These are phyloP conservation scores for Cyprinodon variegatus DNA, from an alignment of 2,113 vertebrate species.

Conservation along the genomic window DNA sequence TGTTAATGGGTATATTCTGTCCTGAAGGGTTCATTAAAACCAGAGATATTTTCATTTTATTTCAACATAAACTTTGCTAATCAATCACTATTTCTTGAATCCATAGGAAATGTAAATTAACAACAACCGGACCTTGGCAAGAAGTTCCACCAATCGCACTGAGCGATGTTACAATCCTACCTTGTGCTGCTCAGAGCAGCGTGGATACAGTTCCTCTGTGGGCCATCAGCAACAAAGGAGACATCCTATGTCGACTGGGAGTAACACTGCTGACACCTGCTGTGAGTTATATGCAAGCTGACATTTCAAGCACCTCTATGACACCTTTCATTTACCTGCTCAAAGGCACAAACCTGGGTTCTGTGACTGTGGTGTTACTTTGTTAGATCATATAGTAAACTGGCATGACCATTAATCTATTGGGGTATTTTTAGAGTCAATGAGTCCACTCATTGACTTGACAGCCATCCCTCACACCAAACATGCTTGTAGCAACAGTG, in stretches of 20 bases:
- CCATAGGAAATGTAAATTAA: conserved; percentile 91
- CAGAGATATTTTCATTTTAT: conserved; percentile 6
- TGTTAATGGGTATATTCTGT: conserved; percentile 6
- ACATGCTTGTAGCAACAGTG: too few relatives aligned
- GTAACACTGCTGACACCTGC: conserved; percentile 87
- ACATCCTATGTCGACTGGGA: conserved; percentile 91
- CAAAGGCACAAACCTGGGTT: too few relatives aligned
- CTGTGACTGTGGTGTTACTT: too few relatives aligned
- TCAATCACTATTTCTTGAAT: conserved; percentile 9
- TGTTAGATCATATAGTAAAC: too few relatives aligned
- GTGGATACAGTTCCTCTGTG: conserved; percentile 86
- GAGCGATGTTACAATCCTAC: conserved; percentile 89
- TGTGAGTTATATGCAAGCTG: conserved; percentile 76
- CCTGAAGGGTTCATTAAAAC: background rate
- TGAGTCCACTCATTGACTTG: too few relatives aligned
- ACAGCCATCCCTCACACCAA: too few relatives aligned
- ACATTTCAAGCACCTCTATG: background rate
- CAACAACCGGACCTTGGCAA: conserved; percentile 94
- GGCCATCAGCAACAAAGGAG: conserved; percentile 97
- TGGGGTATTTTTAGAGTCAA: too few relatives aligned
- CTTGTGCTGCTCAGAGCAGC: conserved; percentile 70
- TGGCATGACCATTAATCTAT: too few relatives aligned
- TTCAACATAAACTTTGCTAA: background rate
- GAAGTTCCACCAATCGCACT: conserved; percentile 90
- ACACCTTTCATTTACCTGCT: background rate